phyloP scores from a whole-genome alignment of 2,888 invertebrate species.

The Dilophus febrilis region DNA sequence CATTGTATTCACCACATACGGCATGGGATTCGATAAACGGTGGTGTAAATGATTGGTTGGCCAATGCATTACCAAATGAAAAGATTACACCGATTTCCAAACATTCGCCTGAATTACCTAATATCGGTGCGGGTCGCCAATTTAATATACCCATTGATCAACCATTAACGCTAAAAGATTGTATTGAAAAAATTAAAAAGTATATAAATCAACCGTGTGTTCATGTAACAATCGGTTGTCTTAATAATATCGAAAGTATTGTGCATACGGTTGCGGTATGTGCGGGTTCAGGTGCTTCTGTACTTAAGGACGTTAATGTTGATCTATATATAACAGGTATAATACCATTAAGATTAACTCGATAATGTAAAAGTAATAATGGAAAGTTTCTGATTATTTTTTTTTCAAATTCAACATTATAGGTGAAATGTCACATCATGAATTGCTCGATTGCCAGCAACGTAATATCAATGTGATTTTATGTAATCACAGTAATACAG shows the following conservation, averaged over 20 bases:
- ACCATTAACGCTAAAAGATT: conserved; percentile 36
- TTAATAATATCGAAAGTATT: conserved; percentile 26
- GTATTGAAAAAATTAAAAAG: conserved; percentile 48
- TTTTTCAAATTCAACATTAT: no score
- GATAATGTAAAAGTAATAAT: no score
- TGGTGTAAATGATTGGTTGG: conserved; percentile 91
- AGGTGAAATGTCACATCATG: conserved; percentile 88
- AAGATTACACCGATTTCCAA: background rate
- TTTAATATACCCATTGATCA: conserved; percentile 31
- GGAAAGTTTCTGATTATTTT: no score
- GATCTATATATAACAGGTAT: conserved; percentile 68
- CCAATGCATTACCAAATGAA: conserved; percentile 27
- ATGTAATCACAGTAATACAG: conserved; percentile 87
- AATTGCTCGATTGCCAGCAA: conserved; percentile 72
- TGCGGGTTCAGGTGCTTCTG: conserved; percentile 74
- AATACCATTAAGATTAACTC: background rate
- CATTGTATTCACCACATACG: conserved; percentile 87
- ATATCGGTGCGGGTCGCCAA: conserved; percentile 39
- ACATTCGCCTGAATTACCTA: conserved; percentile 5
- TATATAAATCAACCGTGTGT: conserved; percentile 51
- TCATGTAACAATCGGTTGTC: conserved; percentile 47
- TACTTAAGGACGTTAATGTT: conserved; percentile 51
- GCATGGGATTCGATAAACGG: conserved; percentile 67
- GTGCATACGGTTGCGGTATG: conserved; percentile 61
- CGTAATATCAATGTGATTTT: conserved; percentile 64